Percentiles rank a stretch among this genome's conserved stretches.
phyloP scores from a whole-genome alignment of 1,140 invertebrate species.

The Platyscapa corneri region DNA sequence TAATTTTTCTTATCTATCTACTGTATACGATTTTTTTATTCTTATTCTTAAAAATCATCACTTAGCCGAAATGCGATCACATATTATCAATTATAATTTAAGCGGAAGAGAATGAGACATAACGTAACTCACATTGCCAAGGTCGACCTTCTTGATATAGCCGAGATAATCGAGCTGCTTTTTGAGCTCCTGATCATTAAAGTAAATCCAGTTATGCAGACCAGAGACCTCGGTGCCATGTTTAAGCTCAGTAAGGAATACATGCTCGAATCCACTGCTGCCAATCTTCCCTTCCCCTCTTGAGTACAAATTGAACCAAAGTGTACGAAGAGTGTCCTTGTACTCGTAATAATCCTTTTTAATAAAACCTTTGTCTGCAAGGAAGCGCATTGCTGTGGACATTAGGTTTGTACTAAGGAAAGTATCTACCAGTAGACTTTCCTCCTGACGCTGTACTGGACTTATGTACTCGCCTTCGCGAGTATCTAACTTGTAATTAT shows the following conservation, averaged over 20 bases:
- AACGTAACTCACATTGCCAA: constrained; percentile 80
- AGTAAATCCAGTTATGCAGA: constrained; percentile 93
- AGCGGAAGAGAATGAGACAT: constrained; percentile 43
- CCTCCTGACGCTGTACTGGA: constrained; percentile 77
- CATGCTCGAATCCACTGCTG: constrained; percentile 90
- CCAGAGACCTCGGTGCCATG: constrained; percentile 82
- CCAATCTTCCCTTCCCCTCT: constrained; percentile 84
- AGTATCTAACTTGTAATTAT: constrained; percentile 86
- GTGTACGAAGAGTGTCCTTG: constrained; percentile 81
- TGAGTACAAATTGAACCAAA: constrained; percentile 90
- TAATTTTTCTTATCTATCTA: no score
- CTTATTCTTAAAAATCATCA: no score
- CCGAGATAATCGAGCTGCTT: constrained; percentile 85
- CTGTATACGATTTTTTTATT: no score
- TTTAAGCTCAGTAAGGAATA: constrained; percentile 89
- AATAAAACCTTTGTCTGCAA: constrained; percentile 74
- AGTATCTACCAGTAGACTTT: constrained; percentile 77
- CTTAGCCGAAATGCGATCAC: neutral
- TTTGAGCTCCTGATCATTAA: constrained; percentile 81
- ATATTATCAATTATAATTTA: neutral
- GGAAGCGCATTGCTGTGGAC: constrained; percentile 77
- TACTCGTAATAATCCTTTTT: constrained; percentile 75
- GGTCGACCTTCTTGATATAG: constrained; percentile 82
- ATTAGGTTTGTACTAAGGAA: constrained; percentile 79
- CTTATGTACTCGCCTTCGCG: constrained; percentile 86